Evolutionary conservation across 2,888 invertebrate genomes (phyloP).

Genomic region (Clusia tigrina): DNA sequence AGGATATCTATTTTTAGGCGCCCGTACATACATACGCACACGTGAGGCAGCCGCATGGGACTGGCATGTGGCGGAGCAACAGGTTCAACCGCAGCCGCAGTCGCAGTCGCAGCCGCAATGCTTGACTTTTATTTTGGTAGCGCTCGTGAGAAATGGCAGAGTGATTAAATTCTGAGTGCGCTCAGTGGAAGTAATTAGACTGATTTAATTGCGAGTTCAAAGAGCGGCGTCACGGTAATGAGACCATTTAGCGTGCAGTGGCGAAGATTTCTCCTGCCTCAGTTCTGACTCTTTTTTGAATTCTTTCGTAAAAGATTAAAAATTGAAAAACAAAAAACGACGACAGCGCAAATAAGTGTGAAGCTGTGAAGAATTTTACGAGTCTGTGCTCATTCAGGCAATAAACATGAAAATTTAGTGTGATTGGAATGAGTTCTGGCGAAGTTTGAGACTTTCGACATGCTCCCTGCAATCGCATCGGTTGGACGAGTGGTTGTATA

Average conservation of each 20-base stretch:
- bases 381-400: background rate
- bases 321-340: background rate
- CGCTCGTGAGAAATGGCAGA: background rate
- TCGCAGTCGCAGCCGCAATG: background rate
- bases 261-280: too few species aligned
- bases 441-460: too few species aligned
- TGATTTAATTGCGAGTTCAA: background rate
- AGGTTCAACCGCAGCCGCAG: background rate
- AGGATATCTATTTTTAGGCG: background rate
- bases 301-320: too few species aligned
- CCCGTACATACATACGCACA: background rate
- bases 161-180: constrained; percentile 7
- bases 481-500: too few species aligned
- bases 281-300: too few species aligned
- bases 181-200: background rate
- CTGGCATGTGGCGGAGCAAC: background rate
- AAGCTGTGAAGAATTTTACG: background rate
- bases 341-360: background rate
- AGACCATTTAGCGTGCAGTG: constrained; percentile 2
- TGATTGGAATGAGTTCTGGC: too few species aligned
- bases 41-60: too few species aligned
- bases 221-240: background rate
- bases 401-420: background rate
- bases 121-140: background rate
- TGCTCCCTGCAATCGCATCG: too few species aligned